Conservation (phyloP, 2,797 vertebrate genomes). For the Odontamblyopus lacepedii region DNA sequence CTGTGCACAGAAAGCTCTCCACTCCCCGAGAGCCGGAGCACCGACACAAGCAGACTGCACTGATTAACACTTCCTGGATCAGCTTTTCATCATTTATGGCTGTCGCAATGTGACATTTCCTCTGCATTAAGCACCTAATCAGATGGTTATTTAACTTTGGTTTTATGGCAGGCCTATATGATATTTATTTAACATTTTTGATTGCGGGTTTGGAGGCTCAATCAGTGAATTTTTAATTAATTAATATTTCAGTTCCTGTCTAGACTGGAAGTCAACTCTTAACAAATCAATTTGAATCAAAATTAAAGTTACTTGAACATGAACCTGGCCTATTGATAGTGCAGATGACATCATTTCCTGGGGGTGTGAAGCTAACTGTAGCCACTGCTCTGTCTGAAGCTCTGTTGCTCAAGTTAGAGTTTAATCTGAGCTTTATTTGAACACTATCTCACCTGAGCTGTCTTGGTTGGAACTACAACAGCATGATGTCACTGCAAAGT, state of each 20-base stretch:
- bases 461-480: too few species aligned
- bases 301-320: too few species aligned
- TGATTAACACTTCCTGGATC: slow-evolving; percentile 69
- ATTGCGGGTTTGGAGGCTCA: not conserved
- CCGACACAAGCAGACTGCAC: slow-evolving; percentile 42
- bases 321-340: too few species aligned
- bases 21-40: slow-evolving; percentile 25
- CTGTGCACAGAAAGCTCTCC: slow-evolving; percentile 15
- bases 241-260: not conserved
- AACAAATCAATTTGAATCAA: not conserved
- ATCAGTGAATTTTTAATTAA: not conserved
- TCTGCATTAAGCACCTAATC: slow-evolving; percentile 60
- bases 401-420: too few species aligned
- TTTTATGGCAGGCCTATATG: not conserved
- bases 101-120: slow-evolving; percentile 56
- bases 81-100: slow-evolving; percentile 55
- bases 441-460: too few species aligned
- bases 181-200: not conserved
- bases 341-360: too few species aligned
- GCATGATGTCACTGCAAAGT: too few species aligned
- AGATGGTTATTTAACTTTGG: slow-evolving; percentile 40
- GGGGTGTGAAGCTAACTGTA: too few species aligned
- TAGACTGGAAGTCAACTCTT: not conserved
- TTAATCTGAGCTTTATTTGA: too few species aligned
- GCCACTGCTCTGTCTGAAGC: too few species aligned